A percentile compares a stretch with the other conserved stretches of the same genome.
Evolutionary conservation across 2,797 vertebrate species (phyloP).

Genomic region (Spinibarbus caldwelli): DNA sequence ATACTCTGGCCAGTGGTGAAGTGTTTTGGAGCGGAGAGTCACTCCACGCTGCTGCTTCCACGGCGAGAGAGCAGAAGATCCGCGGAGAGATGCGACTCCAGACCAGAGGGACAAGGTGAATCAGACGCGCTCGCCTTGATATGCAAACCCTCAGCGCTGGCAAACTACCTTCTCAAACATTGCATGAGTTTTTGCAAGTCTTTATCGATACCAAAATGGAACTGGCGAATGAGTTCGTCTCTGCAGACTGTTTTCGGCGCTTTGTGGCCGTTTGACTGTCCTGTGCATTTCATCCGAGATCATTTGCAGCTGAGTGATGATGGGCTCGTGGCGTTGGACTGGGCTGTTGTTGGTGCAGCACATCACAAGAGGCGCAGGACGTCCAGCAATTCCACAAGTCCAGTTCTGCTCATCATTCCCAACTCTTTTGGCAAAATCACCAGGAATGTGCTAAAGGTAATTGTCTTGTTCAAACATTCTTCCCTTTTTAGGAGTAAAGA

Average conservation of each 20-base stretch:
- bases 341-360: slow-evolving; percentile 75
- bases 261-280: slow-evolving; percentile 75
- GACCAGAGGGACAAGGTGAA: slow-evolving; percentile 36
- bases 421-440: slow-evolving; percentile 87
- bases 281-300: slow-evolving; percentile 81
- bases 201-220: slow-evolving; percentile 71
- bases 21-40: slow-evolving; percentile 65
- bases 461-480: not conserved
- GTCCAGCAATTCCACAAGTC: slow-evolving; percentile 80
- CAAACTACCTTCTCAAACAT: slow-evolving; percentile 81
- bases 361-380: slow-evolving; percentile 79
- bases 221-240: slow-evolving; percentile 76
- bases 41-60: slow-evolving; percentile 54
- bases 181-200: slow-evolving; percentile 75
- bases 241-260: slow-evolving; percentile 77
- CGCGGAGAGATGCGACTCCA: slow-evolving; percentile 52
- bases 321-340: slow-evolving; percentile 83
- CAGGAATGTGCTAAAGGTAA: slow-evolving; percentile 82
- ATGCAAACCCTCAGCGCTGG: slow-evolving; percentile 84
- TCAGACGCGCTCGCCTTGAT: slow-evolving; percentile 69
- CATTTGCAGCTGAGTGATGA: slow-evolving; percentile 84
- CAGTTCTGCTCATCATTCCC: slow-evolving; percentile 82
- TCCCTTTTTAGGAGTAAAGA: not conserved
- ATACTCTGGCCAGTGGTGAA: slow-evolving; percentile 72
- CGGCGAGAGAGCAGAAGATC: slow-evolving; percentile 54